Evolutionary conservation across 2,888 invertebrate genomes (phyloP), one percentile per base, ranked within the genome.

Genomic region (Drosophila monieri): DNA sequence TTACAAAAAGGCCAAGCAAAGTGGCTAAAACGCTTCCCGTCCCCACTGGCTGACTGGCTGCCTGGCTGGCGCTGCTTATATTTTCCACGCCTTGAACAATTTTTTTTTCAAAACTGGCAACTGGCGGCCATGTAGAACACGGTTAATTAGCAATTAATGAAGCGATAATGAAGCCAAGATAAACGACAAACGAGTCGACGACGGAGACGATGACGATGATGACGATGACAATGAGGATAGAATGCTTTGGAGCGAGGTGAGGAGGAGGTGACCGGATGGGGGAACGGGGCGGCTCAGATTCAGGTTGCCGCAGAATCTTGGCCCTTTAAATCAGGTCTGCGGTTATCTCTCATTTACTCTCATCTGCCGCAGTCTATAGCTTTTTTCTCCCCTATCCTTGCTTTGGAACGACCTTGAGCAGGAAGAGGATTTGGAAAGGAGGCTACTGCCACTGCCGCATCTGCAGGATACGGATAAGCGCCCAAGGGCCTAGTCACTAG

Each of bases 71-170:
- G 43, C 56, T 53, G 77, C 73, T 68, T 73, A 80, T 81, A 81
- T 77, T 85, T 78, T 85, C 77, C 85, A 81, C 76, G 79, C 73
- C 85, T 79, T 81, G 81, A 81, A 80, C 81, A 84, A 21, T 78
- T 80, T 69, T n/a, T n/a, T 68, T 80, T 77, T 77, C 64, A 80
- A 74, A 74, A 62, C 72, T 68, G 48, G 37, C 37, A 65, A 54
- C 67, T 60, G 72, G 68, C 57, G 57, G 59, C 86, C 88, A 85
- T 89, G 89, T 88, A 87, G 87, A 88, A 89, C 89, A 89, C 80
- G 86, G 89, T 89, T 89, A 89, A 89, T 89, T 89, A 89, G 90
- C 89, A 89, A 89, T 89, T 89, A 89, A 89, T 90, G 89, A 88
- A 90, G 90, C 90, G 89, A 90, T 89, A 90, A 90, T 90, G 88